Evolutionary conservation across 2,888 invertebrate species (phyloP), one percentile per base, ranked within the genome.

Genomic region (Idaea dimidiata): DNA sequence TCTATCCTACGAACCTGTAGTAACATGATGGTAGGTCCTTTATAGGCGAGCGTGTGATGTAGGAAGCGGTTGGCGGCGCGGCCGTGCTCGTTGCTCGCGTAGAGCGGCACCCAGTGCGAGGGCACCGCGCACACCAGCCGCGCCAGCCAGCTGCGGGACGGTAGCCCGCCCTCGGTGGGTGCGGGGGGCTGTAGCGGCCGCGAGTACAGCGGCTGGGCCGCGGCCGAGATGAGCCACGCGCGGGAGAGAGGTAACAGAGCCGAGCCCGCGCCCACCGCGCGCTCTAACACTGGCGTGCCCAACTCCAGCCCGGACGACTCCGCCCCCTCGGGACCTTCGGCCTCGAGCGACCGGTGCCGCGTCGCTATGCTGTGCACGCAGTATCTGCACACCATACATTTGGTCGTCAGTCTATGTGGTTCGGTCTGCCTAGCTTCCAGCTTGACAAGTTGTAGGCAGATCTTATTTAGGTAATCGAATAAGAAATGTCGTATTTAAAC

Each of bases 1-100:
- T n/a, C n/a, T n/a, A n/a, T n/a, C n/a, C n/a, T n/a, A n/a, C n/a
- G n/a, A 32, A 32, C 32, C 32, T 32, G 32, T 3, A 32, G 32
- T 3, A 32, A 32, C 1, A 32, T 6, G 32, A 32, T 32, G 10
- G 3, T 16, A 7, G 16, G 57, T 61, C 87, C 88, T 10, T 85
- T 94, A 88, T 97, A 97, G 10, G 95, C 94, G 17, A 97, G 93
- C 5, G 98, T 96, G 89, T 98, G 98, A 81, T 97, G 97, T 74
- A 97, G 90, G 88, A 98, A 98, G 72, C 97, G 94, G 91, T 98
- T 98, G 62, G 96, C 94, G 31, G 97, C 98, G n/a, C 96, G 89
- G 0, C 98, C 98, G 88, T 97, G 97, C 66, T 96, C 95, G 74
- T 95, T 94, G 62, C 97, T 96, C 77, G 96, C 95, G 91, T 98